Conservation (phyloP, 2,888 invertebrate genomes). For the Brenthis ino region DNA sequence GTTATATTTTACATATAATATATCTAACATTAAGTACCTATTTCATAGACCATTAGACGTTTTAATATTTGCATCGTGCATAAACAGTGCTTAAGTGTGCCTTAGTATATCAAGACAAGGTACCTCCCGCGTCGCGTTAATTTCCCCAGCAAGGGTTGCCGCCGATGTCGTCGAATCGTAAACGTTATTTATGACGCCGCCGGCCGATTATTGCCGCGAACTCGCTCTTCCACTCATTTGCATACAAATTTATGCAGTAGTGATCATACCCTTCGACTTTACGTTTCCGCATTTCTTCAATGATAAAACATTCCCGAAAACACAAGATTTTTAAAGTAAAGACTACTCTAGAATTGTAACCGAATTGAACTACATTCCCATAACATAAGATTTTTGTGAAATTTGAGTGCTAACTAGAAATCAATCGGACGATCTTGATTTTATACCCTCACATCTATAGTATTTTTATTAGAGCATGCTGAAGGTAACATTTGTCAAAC, state of each 20-base stretch:
- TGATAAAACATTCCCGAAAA: constrained; percentile 24
- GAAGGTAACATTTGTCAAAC: no score
- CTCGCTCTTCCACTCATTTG: constrained; percentile 68
- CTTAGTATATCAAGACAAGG: constrained; percentile 35
- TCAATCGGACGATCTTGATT: no score
- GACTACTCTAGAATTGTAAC: no score
- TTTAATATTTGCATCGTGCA: constrained; percentile 28
- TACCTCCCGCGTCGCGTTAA: constrained; percentile 68
- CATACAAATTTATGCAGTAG: constrained; percentile 72
- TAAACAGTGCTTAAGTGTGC: constrained; percentile 19
- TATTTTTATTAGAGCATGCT: no score
- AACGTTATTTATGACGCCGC: constrained; percentile 71
- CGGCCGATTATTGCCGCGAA: constrained; percentile 67
- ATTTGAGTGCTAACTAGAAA: no score
- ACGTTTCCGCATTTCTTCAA: constrained; percentile 46
- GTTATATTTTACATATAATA: no score
- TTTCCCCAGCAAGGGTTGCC: constrained; percentile 53
- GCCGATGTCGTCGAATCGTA: constrained; percentile 65
- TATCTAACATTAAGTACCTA: neutral
- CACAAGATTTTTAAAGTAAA: neutral
- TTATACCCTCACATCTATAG: no score
- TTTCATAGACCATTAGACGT: constrained; percentile 17
- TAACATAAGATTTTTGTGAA: no score
- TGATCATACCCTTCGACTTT: constrained; percentile 55
- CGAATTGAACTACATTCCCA: no score